Conservation (phyloP, 2,113 vertebrate genomes). For the Promerops cafer region DNA sequence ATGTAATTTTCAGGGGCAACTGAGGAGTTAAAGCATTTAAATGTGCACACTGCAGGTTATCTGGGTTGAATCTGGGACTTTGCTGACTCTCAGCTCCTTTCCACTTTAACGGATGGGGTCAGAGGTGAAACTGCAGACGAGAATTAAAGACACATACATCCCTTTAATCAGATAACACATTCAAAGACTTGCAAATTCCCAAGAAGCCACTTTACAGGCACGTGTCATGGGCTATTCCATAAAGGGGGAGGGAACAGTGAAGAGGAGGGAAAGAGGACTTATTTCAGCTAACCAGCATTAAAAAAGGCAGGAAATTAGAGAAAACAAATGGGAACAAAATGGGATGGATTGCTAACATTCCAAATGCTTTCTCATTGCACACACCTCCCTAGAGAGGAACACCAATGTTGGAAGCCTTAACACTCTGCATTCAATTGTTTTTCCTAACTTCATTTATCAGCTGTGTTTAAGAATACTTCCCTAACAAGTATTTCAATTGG, state of each 20-base stretch:
- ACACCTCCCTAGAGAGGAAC: conserved; percentile 64
- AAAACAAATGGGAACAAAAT: conserved; percentile 57
- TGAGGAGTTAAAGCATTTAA: background rate
- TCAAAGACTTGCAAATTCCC: conserved; percentile 73
- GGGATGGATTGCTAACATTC: conserved; percentile 28
- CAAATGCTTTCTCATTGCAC: conserved; percentile 56
- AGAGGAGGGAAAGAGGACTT: background rate
- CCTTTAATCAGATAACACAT: conserved; percentile 75
- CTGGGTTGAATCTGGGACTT: conserved; percentile 52
- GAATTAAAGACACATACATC: conserved; percentile 68
- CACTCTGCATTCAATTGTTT: conserved; percentile 70
- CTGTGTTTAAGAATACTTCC: conserved; percentile 67
- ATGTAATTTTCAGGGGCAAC: background rate
- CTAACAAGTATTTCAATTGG: conserved; percentile 75
- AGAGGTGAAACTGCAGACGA: conserved; percentile 66
- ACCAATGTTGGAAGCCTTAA: conserved; percentile 63
- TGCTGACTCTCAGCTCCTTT: conserved; percentile 61
- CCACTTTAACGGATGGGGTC: conserved; percentile 61
- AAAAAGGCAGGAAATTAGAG: conserved; percentile 48
- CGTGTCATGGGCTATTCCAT: conserved; percentile 33
- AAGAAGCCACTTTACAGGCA: conserved; percentile 69
- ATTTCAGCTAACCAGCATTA: background rate
- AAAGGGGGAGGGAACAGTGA: background rate
- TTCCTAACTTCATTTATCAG: conserved; percentile 75
- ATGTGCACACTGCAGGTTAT: conserved; percentile 7